Evolutionary conservation across 2,888 invertebrate species (phyloP).

Genomic region (Epiperipatus broadwayi): DNA sequence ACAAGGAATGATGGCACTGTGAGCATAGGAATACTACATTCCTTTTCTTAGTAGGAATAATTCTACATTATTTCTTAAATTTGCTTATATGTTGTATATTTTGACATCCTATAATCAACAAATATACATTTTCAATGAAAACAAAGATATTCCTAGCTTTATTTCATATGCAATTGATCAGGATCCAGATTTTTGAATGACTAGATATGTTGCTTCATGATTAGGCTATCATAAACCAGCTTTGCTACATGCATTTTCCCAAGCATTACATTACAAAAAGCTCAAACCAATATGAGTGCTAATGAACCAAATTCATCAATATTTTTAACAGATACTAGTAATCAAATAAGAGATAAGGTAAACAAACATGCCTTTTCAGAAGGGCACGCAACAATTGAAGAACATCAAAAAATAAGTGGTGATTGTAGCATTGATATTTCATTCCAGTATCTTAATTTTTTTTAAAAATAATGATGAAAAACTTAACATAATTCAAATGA

Average conservation of each 20-base stretch:
- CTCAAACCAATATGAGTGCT: conserved; percentile 95
- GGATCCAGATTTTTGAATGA: conserved; percentile 98
- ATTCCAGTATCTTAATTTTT: conserved; percentile 81
- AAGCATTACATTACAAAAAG: conserved; percentile 87
- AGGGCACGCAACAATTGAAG: conserved; percentile 76
- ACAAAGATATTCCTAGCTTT: too few species aligned
- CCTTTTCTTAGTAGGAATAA: too few species aligned
- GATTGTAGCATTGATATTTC: conserved; percentile 88
- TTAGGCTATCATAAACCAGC: conserved; percentile 73
- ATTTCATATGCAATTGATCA: too few species aligned
- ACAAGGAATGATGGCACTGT: too few species aligned
- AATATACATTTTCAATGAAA: too few species aligned
- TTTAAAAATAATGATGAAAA: conserved; percentile 77
- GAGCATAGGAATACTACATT: too few species aligned
- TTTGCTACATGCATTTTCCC: conserved; percentile 64
- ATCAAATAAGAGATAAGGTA: conserved; percentile 87
- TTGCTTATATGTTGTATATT: too few species aligned
- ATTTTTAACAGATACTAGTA: conserved; percentile 80
- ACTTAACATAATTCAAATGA: conserved; percentile 51
- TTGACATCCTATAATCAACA: too few species aligned
- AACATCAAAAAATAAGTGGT: conserved; percentile 72
- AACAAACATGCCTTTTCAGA: conserved; percentile 94
- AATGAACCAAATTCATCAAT: conserved; percentile 83
- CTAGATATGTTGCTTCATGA: conserved; percentile 86
- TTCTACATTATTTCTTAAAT: too few species aligned